Evolutionary conservation across 2,797 vertebrate species (phyloP), one percentile per base, ranked within the genome.

Genomic region (Monodelphis domestica): DNA sequence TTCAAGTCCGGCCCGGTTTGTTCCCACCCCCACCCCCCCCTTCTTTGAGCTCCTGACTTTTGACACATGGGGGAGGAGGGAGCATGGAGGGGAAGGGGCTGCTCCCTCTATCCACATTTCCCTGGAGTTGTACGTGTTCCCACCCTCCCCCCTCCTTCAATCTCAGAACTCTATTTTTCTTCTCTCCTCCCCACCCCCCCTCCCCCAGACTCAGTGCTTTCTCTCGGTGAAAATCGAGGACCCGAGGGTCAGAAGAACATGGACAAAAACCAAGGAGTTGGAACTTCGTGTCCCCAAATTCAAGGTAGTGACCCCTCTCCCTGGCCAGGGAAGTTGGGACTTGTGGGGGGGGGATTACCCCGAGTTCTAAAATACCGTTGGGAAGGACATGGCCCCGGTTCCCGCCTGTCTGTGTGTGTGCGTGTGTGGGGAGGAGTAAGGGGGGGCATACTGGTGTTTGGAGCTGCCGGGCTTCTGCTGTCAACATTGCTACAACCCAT

Each of bases 261-360:
- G 99, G 99, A 99, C 99, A 94, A 99, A 99, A 98, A 99, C 99
- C 97, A 99, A 99, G 98, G 99, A 99, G 98, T 98, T 99, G 93
- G 99, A 99, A 97, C 98, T 99, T 51, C 99, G 99, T 94, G 99
- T 99, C 97, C 99, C 99, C 91, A 99, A 99, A 98, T 99, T 99
- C 98, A 99, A 99, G 99, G 99, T 99, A 98, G 63, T 38, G 45
- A 87, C 93, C 63, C 88, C 0, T 87, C 57, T 91, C 94, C 45
- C 54, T 2, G 45, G 57, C 92, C 30, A 0, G 93, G 92, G 90
- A 95, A 97, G 94, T 97, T 97, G 95, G 90, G 95, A 94, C 95
- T 94, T 93, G 3, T 94, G 97, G 93, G 87, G 92, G 93, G 93
- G 90, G 45, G 56, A 3, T 11, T 10, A 91, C 93, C 10, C 30